These are phyloP conservation scores for Heliothis virescens DNA, from an alignment of 1,140 invertebrate species.

Conservation along the genomic window DNA sequence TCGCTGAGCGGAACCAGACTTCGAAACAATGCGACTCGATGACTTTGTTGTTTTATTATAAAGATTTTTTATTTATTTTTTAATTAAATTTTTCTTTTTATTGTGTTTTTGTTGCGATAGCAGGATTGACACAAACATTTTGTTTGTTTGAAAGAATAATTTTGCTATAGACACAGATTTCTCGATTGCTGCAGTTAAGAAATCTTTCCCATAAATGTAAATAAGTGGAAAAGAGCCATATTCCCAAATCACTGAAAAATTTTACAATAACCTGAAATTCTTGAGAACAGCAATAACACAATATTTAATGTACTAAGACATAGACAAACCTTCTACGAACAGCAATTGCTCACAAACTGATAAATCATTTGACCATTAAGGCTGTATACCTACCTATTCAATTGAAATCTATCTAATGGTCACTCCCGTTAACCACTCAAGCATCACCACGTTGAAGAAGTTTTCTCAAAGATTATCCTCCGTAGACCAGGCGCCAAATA, in stretches of 20 bases:
- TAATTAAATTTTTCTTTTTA: conserved; percentile 23
- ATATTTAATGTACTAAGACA: no score
- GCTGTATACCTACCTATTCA: conserved; percentile 1
- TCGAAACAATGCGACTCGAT: conserved; percentile 59
- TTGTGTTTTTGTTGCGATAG: neutral
- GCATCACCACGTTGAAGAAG: no score
- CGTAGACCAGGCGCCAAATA: neutral
- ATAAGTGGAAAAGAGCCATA: no score
- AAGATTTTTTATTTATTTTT: conserved; percentile 17
- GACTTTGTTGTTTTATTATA: conserved; percentile 35
- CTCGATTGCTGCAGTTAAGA: no score
- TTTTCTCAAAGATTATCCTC: neutral
- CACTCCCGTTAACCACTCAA: conserved; percentile 2
- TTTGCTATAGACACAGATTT: no score
- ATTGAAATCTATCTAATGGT: neutral
- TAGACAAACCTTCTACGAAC: no score
- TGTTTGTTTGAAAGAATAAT: no score
- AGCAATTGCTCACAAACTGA: conserved; percentile 3
- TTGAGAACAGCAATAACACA: no score
- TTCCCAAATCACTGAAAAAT: no score
- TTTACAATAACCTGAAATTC: no score
- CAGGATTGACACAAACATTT: neutral
- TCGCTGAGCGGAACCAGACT: conserved; percentile 53
- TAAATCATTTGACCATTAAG: conserved; percentile 4
- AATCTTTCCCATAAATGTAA: no score